Conservation (phyloP, 1,140 invertebrate species). For the Galendromus occidentalis region DNA sequence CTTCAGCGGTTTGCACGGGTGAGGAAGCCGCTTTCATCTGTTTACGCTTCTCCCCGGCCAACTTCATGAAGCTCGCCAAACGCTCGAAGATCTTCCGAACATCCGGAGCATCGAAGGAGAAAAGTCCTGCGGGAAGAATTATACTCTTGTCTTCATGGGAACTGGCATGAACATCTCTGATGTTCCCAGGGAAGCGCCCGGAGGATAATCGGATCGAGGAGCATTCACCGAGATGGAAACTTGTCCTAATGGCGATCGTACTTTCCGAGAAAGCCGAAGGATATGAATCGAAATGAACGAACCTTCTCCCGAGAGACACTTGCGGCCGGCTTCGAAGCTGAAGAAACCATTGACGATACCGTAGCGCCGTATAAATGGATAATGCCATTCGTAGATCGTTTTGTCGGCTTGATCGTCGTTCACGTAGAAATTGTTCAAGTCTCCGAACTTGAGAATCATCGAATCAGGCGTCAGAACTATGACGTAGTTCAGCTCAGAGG, state of each 20-base stretch:
- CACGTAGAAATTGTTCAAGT: slow-evolving; percentile 1
- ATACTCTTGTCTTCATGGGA: too few relatives aligned
- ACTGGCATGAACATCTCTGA: too few relatives aligned
- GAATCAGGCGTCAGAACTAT: not conserved
- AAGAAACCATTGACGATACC: slow-evolving; percentile 5
- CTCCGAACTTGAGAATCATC: slow-evolving; percentile 10
- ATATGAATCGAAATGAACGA: not conserved
- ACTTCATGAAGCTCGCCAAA: slow-evolving; percentile 10
- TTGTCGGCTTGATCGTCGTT: slow-evolving; percentile 5
- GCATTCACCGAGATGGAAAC: too few relatives aligned
- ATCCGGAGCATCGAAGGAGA: slow-evolving; percentile 8
- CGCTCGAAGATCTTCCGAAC: slow-evolving; percentile 8
- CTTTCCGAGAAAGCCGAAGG: too few relatives aligned
- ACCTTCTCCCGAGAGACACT: slow-evolving; percentile 1
- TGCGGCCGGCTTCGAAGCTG: slow-evolving; percentile 9
- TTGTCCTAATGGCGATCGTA: too few relatives aligned
- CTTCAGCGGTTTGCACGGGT: too few relatives aligned
- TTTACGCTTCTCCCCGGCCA: not conserved
- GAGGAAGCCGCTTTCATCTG: not conserved
- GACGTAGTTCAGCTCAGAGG: not conserved
- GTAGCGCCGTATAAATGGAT: not conserved
- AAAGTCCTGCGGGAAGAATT: not conserved
- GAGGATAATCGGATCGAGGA: too few relatives aligned
- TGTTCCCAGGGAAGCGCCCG: too few relatives aligned
- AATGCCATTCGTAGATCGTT: not conserved